phyloP scores from a whole-genome alignment of 2,113 vertebrate species.

The Paratilapia polleni region DNA sequence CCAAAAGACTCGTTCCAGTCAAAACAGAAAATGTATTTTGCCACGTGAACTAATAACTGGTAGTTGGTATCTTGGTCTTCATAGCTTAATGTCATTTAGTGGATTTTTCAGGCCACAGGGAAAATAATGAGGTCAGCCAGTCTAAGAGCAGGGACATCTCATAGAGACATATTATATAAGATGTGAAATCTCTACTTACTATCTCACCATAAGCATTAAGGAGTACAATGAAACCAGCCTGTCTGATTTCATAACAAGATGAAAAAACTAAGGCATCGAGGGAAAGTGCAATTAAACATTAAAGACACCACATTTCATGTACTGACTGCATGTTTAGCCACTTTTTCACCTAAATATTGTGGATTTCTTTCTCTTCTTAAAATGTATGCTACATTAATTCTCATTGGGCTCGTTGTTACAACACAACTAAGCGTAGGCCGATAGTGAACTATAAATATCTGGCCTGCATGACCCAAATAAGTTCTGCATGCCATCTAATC shows the following conservation, averaged over 20 bases:
- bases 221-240: constrained; percentile 19
- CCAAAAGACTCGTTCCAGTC: background rate
- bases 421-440: constrained; percentile 1
- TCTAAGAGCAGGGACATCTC: constrained; percentile 34
- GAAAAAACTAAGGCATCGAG: constrained; percentile 54
- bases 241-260: constrained; percentile 24
- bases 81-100: background rate
- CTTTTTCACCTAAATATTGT: constrained; percentile 15
- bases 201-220: constrained; percentile 32
- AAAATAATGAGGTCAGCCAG: constrained; percentile 11
- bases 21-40: constrained; percentile 22
- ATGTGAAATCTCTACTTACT: constrained; percentile 22
- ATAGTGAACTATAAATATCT: background rate
- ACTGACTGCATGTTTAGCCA: constrained; percentile 16
- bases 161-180: constrained; percentile 44
- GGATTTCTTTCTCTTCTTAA: constrained; percentile 1
- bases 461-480: background rate
- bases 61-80: constrained; percentile 8
- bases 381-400: constrained; percentile 44
- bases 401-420: constrained; percentile 14
- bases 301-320: constrained; percentile 27
- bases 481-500: background rate
- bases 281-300: constrained; percentile 51
- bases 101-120: constrained; percentile 13
- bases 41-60: constrained; percentile 21